Evolutionary conservation across 2,113 vertebrate species (phyloP).

Genomic region (Danionella cerebrum): DNA sequence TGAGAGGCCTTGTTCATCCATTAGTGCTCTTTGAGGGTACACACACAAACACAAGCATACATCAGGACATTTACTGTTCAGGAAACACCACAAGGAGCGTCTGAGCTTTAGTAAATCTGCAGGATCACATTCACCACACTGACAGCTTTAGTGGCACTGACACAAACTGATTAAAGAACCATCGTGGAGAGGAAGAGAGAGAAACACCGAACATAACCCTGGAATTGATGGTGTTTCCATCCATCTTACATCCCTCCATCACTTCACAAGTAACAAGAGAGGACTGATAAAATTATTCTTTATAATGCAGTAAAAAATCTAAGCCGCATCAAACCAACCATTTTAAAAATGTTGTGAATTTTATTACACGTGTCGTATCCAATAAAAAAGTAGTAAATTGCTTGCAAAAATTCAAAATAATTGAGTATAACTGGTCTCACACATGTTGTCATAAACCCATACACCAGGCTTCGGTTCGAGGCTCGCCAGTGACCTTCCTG

Average conservation of each 20-base stretch:
- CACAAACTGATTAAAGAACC: slow-evolving; percentile 43
- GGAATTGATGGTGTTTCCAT: slow-evolving; percentile 24
- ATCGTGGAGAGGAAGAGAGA: slow-evolving; percentile 6
- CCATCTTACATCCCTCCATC: neutral
- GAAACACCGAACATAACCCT: slow-evolving; percentile 19
- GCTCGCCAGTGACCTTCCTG: no score
- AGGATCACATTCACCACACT: slow-evolving; percentile 28
- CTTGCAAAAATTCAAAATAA: no score
- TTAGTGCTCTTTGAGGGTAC: neutral
- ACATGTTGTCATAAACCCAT: no score
- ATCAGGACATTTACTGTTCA: neutral
- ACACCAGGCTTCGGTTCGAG: no score
- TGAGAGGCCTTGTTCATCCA: neutral
- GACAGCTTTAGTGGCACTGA: slow-evolving; percentile 32
- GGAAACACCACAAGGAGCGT: slow-evolving; percentile 11
- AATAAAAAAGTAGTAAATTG: neutral
- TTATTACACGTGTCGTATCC: neutral
- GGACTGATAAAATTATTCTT: neutral
- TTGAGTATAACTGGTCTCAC: no score
- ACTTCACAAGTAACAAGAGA: neutral
- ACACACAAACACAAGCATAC: neutral
- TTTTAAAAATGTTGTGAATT: neutral
- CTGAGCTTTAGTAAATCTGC: slow-evolving; percentile 10
- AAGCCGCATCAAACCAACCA: neutral
- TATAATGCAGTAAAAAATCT: neutral